Percentiles rank a stretch among this genome's conserved stretches.
phyloP scores from a whole-genome alignment of 1,140 invertebrate genomes.

The Choristoneura fumiferana region DNA sequence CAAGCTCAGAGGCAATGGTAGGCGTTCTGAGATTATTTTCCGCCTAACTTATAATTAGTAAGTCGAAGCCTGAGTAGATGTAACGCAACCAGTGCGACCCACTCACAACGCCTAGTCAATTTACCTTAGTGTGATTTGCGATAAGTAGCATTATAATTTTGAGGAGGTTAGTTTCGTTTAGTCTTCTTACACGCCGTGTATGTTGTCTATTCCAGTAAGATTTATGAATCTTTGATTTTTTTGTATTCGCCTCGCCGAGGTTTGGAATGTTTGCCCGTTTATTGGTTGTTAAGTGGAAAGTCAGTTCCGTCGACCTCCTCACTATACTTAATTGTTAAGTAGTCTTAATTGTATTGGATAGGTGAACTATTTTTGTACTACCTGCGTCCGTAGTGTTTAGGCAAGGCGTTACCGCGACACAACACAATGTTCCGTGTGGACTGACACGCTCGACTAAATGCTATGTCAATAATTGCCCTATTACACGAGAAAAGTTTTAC shows the following conservation, averaged over 20 bases:
- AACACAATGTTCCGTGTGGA: constrained; percentile 51
- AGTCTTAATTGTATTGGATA: constrained; percentile 75
- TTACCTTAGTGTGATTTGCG: constrained; percentile 77
- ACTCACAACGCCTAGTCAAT: constrained; percentile 75
- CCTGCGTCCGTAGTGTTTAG: constrained; percentile 69
- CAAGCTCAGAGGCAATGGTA: neutral
- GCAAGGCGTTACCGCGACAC: constrained; percentile 69
- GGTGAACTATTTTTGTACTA: constrained; percentile 77
- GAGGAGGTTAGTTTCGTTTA: constrained; percentile 40
- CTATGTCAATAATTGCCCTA: constrained; percentile 16
- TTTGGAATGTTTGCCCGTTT: constrained; percentile 28
- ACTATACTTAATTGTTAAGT: constrained; percentile 75
- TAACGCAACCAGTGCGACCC: constrained; percentile 43
- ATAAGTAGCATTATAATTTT: constrained; percentile 67
- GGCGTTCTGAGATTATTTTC: constrained; percentile 17
- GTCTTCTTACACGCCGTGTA: constrained; percentile 26
- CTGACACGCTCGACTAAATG: constrained; percentile 45
- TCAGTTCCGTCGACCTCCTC: constrained; percentile 50
- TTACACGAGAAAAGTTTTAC: too few species aligned
- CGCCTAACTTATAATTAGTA: constrained; percentile 17
- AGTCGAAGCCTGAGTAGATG: constrained; percentile 38
- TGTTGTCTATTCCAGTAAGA: constrained; percentile 30
- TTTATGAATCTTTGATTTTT: constrained; percentile 35
- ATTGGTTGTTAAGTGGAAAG: constrained; percentile 15
- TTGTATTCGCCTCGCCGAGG: constrained; percentile 26